Base-by-base conservation (phyloP, 2,797 vertebrate genomes). In the Setipinna tenuifilis region DNA sequence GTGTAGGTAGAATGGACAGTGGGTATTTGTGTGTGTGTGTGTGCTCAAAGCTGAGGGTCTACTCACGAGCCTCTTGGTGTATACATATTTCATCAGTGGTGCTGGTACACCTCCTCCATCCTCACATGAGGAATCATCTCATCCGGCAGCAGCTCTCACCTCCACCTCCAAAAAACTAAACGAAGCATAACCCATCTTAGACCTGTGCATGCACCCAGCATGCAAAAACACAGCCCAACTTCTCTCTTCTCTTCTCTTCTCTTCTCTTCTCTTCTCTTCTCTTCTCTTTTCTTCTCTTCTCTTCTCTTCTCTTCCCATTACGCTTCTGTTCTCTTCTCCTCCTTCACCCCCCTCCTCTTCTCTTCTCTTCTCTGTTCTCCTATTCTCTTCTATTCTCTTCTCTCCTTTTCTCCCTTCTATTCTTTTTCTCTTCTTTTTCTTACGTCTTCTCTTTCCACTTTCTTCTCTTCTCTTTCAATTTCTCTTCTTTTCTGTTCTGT, bases 271-370 rank as follows among this genome's bases (percentile, higher is more conserved):
- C 50, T 54, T 23, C 46, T 28, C 50, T 85, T 12, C 35, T 85
- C 81, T 35, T 5, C 23, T 91, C 91, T 89, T 46, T 84, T 62
- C 84, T 88, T 89, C 50, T 54, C 50, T 54, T 54, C 50, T 54
- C 50, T 54, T 54, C 50, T 54, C 50, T 54, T 54, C 50, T 54
- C 6, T 54, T 54, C 50, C 9, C 7, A 2, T 41, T n/a, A n/a
- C 35, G 2, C 35, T 41, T 41, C 35, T 41, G 2, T 54, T 54
- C 50, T 54, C 50, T 54, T 54, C 50, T 54, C 50, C 1, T 54
- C 50, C 7, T 10, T 54, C 50, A 0, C 50, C 7, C 50, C 14
- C 7, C 50, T 41, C 5, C 35, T 41, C 35, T 41, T 14, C 14
- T 54, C 50, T 14, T 14, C 50, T 41, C 5, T 54, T 54, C 50